phyloP scores from a whole-genome alignment of 2,113 vertebrate genomes.

The Tylochromis polylepis region DNA sequence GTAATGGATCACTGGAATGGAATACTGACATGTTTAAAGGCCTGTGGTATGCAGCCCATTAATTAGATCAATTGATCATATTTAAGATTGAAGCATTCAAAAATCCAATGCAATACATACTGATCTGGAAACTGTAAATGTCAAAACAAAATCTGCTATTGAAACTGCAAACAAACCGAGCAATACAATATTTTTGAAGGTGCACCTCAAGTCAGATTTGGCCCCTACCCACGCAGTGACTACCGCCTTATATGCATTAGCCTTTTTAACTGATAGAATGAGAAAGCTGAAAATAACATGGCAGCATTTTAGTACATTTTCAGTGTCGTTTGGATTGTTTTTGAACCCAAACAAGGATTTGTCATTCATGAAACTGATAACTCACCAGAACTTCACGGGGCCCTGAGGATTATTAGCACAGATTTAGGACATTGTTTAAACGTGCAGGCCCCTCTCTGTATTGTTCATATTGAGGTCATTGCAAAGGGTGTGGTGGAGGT shows the following conservation, averaged over 20 bases:
- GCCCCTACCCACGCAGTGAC: rapidly evolving
- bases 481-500: not conserved
- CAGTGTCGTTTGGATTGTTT: not conserved
- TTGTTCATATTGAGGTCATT: not conserved
- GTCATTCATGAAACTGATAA: not conserved
- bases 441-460: not conserved
- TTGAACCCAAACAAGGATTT: not conserved
- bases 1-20: rapidly evolving
- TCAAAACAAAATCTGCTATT: not conserved
- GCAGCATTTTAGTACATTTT: not conserved
- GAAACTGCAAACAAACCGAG: not conserved
- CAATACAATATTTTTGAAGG: not conserved
- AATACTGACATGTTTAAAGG: not conserved
- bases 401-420: not conserved
- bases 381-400: not conserved
- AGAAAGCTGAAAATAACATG: not conserved
- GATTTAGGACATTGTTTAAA: not conserved
- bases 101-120: not conserved
- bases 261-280: not conserved
- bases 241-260: not conserved
- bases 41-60: rapidly evolving
- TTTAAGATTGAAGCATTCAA: not conserved
- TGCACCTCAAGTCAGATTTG: not conserved
- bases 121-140: not conserved
- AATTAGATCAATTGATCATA: not conserved